Base-by-base conservation (phyloP, 1,140 invertebrate species). In the Sarcophaga bullata region DNA sequence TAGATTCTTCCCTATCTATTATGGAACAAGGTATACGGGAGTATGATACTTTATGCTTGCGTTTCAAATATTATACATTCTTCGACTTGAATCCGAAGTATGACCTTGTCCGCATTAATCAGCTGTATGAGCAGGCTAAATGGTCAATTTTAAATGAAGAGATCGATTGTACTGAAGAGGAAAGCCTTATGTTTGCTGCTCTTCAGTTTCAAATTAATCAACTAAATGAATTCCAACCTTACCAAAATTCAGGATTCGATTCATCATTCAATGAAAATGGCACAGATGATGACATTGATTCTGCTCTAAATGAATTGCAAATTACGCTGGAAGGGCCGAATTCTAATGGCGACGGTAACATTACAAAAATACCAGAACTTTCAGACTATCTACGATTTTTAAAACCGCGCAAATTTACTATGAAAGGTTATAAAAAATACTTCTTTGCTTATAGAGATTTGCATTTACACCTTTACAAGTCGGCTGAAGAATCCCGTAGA, bases 101-200 rank as follows among this genome's bases (percentile, higher is more conserved):
- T 84, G 98, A 99, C 91, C 94, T 95, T 10, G 94, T 98, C 11
- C 92, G 99, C 80, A 99, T 99, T 84, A 99, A 99, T 92, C 98
- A 99, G 92, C 95, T 99, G 85, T 99, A 98, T 91, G 98, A 99
- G 91, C 99, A 99, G 91, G 98, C 98, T 25, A 98, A 98, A 90
- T 99, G 98, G 98, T 95, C 97, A 86, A 93, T 99, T 82, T 92
- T 99, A 48, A 97, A 98, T 84, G 98, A 99, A 90, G 98, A 99
- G 91, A 95, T 99, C 80, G 98, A 99, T 88, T 99, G 98, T 90
- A 99, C 98, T 0, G 98, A 99, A 91, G 98, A 99, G 90, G 99
- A 99, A 91, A 98, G 98, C 94, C 93, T 99, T 46, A 95, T 99
- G 92, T 99, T 99, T 92, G 98, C 97, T 76, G 98, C 98, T 0